Evolutionary conservation across 2,797 vertebrate species (phyloP), one percentile per base, ranked within the genome.

Genomic region (Petrocephalus schoutedeni): DNA sequence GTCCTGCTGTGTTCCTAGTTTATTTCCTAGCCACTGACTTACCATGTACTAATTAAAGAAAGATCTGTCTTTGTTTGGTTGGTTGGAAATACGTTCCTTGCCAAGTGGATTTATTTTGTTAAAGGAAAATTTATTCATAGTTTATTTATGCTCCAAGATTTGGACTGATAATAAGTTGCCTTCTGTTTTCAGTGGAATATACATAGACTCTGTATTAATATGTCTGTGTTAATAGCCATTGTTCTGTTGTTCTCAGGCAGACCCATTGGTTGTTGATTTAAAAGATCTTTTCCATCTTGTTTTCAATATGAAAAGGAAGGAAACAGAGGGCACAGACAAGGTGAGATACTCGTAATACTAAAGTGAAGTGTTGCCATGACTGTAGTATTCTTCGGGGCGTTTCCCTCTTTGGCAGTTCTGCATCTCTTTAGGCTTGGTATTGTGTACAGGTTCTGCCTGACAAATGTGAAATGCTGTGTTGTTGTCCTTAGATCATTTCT

Each of bases 221-320:
- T 28, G 61, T 64, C 59, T 61, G n/a, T 4, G 16, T 41, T 28
- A 83, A 19, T 16, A 28, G 56, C 41, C 77, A 58, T 23, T 61
- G 80, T 85, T 88, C 6, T 86, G 54, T 14, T 84, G 41, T 49
- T 88, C 45, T n/a, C 91, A 99, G 98, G 98, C 98, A 0, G 98
- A 99, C 89, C 96, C 98, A 0, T 92, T 99, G 88, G 98, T 99
- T 67, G 91, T 97, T 12, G 98, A 99, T 90, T 95, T 99, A 88
- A 99, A 99, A 92, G 98, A 99, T 90, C 97, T 99, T 41, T 99
- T 99, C 91, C 98, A 98, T 91, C 94, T 99, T 90, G 97, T 99
- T 91, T 99, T 98, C 92, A 98, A 99, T 89, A 90, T 96, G 91
- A 98, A 96, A 93, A 98, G 98, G 92, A 98, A 97, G 28, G 97